phyloP scores from a whole-genome alignment of 92 coral and sea anemone genomes.

The Epizoanthus scotinus region DNA sequence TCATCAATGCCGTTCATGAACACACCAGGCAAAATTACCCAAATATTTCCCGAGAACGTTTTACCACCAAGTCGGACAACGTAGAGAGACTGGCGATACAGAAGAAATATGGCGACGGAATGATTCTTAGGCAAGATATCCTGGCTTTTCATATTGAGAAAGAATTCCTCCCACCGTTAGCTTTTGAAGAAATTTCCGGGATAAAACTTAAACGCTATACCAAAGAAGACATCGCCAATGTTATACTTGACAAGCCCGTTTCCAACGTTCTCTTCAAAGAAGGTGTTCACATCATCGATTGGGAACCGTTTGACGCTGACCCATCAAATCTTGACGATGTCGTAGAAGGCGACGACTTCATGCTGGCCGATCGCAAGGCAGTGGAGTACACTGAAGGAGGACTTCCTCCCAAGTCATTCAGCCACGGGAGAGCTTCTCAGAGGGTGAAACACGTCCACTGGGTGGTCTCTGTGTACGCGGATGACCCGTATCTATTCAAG shows the following conservation, averaged over 20 bases:
- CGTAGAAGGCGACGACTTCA: constrained; percentile 68
- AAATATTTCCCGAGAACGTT: constrained; percentile 81
- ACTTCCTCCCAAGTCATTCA: constrained; percentile 76
- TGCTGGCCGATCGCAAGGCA: constrained; percentile 84
- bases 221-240: constrained; percentile 54
- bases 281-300: constrained; percentile 79
- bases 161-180: constrained; percentile 35
- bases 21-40: constrained; percentile 72
- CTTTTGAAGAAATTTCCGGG: constrained; percentile 41
- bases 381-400: constrained; percentile 50
- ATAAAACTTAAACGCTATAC: constrained; percentile 62
- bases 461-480: constrained; percentile 91
- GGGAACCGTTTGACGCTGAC: constrained; percentile 94
- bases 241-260: constrained; percentile 63
- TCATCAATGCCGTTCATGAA: constrained; percentile 78
- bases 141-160: constrained; percentile 78
- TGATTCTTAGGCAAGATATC: constrained; percentile 81
- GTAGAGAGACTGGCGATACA: constrained; percentile 90
- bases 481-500: constrained; percentile 73
- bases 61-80: constrained; percentile 94
- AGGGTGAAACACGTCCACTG: constrained; percentile 84
- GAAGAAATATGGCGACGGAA: constrained; percentile 84
- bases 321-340: constrained; percentile 76
- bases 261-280: constrained; percentile 75
- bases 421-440: constrained; percentile 91